phyloP scores from a whole-genome alignment of 2,797 vertebrate genomes.

The Glyptemys insculpta region DNA sequence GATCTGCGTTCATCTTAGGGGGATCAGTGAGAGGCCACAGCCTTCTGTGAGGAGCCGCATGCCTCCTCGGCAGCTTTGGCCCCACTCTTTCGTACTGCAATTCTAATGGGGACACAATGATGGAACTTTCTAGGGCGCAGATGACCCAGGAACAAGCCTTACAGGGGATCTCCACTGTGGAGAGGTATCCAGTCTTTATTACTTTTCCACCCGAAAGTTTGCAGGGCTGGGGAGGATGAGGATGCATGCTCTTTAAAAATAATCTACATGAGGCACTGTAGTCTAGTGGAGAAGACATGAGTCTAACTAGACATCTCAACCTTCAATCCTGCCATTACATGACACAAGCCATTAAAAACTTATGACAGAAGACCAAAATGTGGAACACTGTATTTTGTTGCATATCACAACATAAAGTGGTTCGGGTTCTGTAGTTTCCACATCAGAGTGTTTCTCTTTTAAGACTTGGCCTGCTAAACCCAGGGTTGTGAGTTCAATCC shows the following conservation, averaged over 20 bases:
- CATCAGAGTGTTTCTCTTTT: no score
- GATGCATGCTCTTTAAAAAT: background rate
- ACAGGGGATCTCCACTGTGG: background rate
- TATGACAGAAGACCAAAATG: background rate
- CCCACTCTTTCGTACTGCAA: background rate
- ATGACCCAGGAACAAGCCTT: background rate
- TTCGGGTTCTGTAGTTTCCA: no score
- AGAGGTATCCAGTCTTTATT: background rate
- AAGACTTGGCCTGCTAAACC: no score
- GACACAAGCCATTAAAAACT: background rate
- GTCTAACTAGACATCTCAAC: background rate
- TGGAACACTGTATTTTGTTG: background rate
- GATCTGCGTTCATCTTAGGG: background rate
- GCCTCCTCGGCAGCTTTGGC: background rate
- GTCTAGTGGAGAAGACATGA: background rate
- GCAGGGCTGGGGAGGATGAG: background rate
- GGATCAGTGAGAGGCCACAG: background rate
- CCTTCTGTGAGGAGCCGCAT: background rate
- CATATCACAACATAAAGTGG: background rate
- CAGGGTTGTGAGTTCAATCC: no score
- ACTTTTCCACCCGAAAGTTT: accelerated
- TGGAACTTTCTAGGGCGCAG: accelerated
- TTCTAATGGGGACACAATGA: background rate
- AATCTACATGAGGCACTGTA: background rate
- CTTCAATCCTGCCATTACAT: background rate